Percentiles rank a stretch among this genome's conserved stretches.
Evolutionary conservation across 2,113 vertebrate species (phyloP).

Genomic region (Coptodon rendalli): DNA sequence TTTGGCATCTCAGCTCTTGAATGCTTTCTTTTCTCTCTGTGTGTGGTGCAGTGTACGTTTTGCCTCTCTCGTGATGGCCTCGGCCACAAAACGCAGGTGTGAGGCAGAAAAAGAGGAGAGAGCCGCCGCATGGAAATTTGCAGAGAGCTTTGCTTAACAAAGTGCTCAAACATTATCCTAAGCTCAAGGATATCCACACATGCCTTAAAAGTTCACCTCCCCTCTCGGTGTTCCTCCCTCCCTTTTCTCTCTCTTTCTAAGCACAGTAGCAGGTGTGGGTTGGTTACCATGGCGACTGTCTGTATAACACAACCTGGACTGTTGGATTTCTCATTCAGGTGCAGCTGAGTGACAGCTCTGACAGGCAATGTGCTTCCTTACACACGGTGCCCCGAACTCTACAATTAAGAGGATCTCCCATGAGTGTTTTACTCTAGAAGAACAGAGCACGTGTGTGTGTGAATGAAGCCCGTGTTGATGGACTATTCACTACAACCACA

Average conservation of each 20-base stretch:
- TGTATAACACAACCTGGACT: slow-evolving; percentile 39
- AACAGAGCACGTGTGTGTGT: not conserved
- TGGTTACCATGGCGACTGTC: slow-evolving; percentile 54
- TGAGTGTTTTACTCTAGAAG: not conserved
- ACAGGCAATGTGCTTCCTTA: slow-evolving; percentile 17
- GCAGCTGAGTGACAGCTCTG: slow-evolving; percentile 36
- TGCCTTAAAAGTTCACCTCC: slow-evolving; percentile 57
- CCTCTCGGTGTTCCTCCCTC: not conserved
- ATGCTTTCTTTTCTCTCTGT: slow-evolving; percentile 23
- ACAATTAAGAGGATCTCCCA: not conserved
- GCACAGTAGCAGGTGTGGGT: slow-evolving; percentile 61
- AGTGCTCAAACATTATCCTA: slow-evolving; percentile 60
- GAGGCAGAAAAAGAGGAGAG: not conserved
- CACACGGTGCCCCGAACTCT: not conserved
- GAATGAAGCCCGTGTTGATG: not conserved
- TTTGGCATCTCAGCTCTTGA: slow-evolving; percentile 13
- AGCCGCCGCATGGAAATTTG: slow-evolving; percentile 34
- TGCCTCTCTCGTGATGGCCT: slow-evolving; percentile 4
- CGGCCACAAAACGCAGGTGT: slow-evolving; percentile 56
- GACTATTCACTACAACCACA: not conserved
- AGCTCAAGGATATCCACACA: slow-evolving; percentile 63
- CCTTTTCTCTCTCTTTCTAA: not conserved
- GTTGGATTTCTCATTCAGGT: slow-evolving; percentile 43
- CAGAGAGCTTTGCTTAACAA: slow-evolving; percentile 60
- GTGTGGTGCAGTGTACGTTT: slow-evolving; percentile 46